These are phyloP conservation scores for Idaea aversata DNA, from an alignment of 2,888 invertebrate species.

Conservation along the genomic window DNA sequence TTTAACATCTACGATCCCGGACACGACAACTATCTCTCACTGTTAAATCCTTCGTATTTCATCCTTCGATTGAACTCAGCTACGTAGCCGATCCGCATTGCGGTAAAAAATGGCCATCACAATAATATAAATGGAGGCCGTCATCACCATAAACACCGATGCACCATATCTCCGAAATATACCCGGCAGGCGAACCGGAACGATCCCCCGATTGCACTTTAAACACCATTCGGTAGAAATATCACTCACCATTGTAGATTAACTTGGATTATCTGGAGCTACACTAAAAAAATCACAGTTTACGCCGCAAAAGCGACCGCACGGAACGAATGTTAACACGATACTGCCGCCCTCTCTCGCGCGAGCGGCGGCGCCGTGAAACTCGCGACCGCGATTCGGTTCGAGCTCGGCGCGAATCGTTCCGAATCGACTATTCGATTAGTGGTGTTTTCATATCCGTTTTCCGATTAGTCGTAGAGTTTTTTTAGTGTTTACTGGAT, in stretches of 20 bases:
- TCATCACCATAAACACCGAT: slow-evolving; percentile 79
- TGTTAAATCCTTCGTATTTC: slow-evolving; percentile 31
- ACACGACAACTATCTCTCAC: slow-evolving; percentile 32
- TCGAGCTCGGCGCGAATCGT: slow-evolving; percentile 70
- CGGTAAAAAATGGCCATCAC: slow-evolving; percentile 80
- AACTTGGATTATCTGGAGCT: slow-evolving; percentile 81
- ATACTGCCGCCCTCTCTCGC: slow-evolving; percentile 81
- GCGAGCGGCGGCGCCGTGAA: slow-evolving; percentile 74
- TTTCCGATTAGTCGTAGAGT: slow-evolving; percentile 48
- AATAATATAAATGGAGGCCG: slow-evolving; percentile 79
- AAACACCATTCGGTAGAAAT: slow-evolving; percentile 64
- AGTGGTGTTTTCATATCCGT: slow-evolving; percentile 70
- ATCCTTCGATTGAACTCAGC: slow-evolving; percentile 39
- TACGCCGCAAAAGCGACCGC: slow-evolving; percentile 79
- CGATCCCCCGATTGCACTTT: slow-evolving; percentile 62
- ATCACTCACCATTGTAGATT: slow-evolving; percentile 81
- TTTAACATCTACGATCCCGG: slow-evolving; percentile 31
- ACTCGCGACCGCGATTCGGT: slow-evolving; percentile 72
- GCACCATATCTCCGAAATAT: slow-evolving; percentile 73
- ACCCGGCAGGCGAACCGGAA: slow-evolving; percentile 46
- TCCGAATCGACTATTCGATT: slow-evolving; percentile 72
- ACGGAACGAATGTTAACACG: slow-evolving; percentile 78
- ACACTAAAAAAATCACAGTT: slow-evolving; percentile 81
- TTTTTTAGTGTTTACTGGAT: slow-evolving; percentile 47
- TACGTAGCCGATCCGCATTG: slow-evolving; percentile 71